Base-by-base conservation (phyloP, 35 echinoderm and acorn worm genomes). In the Diadema setosum region DNA sequence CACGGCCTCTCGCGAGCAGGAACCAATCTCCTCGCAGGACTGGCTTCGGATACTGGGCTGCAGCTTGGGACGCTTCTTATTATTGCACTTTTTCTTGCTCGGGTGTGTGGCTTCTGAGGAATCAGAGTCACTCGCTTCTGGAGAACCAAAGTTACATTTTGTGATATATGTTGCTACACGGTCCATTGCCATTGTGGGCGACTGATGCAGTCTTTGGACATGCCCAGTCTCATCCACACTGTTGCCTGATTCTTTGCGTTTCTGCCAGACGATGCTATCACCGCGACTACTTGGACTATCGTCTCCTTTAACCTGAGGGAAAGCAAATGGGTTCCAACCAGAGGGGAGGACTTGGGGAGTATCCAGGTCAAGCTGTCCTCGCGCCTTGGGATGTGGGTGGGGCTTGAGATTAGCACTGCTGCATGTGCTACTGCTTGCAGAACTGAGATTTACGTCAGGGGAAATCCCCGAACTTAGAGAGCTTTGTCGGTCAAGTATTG, bases 11-110 rank as follows among this genome's bases (percentile, higher is more conserved):
- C 95, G 49, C 12, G 95, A 92, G 64, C 95, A 97, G 1, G 95
- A 97, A 39, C 87, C 76, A 20, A 97, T 97, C 50, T 97, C 95
- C 42, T 97, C 95, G 58, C 95, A 97, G 20, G 95, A 97, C 23
- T 91, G 89, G 67, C 94, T 96, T 39, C 94, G 89, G 39, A 91
- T 65, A 42, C 89, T 91, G 42, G 84, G 57, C n/a, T 78, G 73
- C 5, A 91, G 82, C 65, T 81, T 91, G 29, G 89, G 43, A 40
- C 75, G 70, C 35, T 78, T 86, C 42, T 81, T 81, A 60, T 83
- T 91, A 91, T 91, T 91, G 89, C 89, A 91, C 89, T 91, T 85
- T 40, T 75, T 84, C 63, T 89, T 81, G 29, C 70, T n/a, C 7
- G 60, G 42, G 42, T 45, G 59, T 86, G 46, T 67, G 16, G 59